Conservation (phyloP, 2,113 vertebrate genomes). For the Perognathus longimembris region DNA sequence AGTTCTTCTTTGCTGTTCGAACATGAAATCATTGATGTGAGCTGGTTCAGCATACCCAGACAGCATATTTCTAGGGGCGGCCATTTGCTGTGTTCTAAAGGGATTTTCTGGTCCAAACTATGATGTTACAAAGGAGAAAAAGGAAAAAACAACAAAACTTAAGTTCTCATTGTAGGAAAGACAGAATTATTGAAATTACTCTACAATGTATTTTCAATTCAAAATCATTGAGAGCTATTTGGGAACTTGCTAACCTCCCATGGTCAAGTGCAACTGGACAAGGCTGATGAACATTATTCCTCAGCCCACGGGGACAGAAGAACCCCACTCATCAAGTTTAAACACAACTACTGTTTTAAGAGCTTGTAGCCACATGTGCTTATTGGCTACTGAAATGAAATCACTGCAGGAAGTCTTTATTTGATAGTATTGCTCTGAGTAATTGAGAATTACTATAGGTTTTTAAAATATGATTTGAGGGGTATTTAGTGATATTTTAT, state of each 20-base stretch:
- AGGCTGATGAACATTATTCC: background rate
- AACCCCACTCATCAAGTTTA: background rate
- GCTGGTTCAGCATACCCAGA: constrained; percentile 98
- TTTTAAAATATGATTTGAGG: background rate
- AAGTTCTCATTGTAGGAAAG: constrained; percentile 4
- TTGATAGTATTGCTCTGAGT: background rate
- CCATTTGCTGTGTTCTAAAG: constrained; percentile 96
- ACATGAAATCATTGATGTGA: constrained; percentile 99
- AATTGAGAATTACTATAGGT: background rate
- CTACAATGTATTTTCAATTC: background rate
- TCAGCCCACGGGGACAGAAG: background rate
- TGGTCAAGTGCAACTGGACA: background rate
- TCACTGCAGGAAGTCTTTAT: background rate
- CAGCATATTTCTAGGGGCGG: constrained; percentile 98
- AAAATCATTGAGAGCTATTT: background rate
- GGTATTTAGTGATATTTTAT: background rate
- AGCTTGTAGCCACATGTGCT: background rate
- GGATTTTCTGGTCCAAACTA: constrained; percentile 98
- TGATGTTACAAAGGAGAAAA: constrained; percentile 56
- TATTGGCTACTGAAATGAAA: background rate
- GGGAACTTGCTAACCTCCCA: background rate
- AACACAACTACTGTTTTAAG: background rate
- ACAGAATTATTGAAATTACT: constrained; percentile 27
- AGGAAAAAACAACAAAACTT: background rate
- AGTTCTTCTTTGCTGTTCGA: constrained; percentile 98